A percentile compares a stretch with the other conserved stretches of the same genome.
Evolutionary conservation across 2,113 vertebrate species (phyloP).

Genomic region (Silurus meridionalis): DNA sequence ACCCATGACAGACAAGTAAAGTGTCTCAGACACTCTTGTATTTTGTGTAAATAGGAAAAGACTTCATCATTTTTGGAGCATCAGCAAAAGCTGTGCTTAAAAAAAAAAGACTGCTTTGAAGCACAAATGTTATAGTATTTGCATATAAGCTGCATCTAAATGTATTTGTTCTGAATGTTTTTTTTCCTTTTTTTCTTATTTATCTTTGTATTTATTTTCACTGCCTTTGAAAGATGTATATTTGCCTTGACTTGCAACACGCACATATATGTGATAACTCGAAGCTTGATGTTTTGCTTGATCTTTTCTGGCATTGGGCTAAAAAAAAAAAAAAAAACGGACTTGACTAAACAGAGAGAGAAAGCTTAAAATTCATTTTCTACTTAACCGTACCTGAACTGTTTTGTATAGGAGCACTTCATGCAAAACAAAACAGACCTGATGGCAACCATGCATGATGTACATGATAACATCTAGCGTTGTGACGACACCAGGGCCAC

Average conservation of each 20-base stretch:
- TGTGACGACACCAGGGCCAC: background rate
- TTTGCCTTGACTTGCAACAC: background rate
- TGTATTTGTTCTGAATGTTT: constrained; percentile 44
- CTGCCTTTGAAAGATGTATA: constrained; percentile 22
- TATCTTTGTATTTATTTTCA: constrained; percentile 55
- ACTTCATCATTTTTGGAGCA: constrained; percentile 34
- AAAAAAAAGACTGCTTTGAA: constrained; percentile 31
- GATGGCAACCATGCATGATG: background rate
- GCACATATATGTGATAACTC: background rate
- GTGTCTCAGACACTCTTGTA: constrained; percentile 20
- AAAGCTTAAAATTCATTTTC: background rate
- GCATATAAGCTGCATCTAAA: constrained; percentile 29
- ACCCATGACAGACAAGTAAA: background rate
- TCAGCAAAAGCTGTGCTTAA: constrained; percentile 45
- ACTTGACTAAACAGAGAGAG: background rate
- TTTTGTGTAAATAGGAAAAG: constrained; percentile 35
- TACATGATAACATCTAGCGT: background rate
- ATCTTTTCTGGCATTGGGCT: background rate
- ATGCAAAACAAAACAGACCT: constrained; percentile 10
- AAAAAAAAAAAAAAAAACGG: background rate
- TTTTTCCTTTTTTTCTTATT: constrained; percentile 34
- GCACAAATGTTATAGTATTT: constrained; percentile 41
- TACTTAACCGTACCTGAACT: background rate
- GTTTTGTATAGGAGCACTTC: background rate
- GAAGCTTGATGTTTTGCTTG: constrained; percentile 2